Base-by-base conservation (phyloP, 1,140 invertebrate species). In the Fopius arisanus region DNA sequence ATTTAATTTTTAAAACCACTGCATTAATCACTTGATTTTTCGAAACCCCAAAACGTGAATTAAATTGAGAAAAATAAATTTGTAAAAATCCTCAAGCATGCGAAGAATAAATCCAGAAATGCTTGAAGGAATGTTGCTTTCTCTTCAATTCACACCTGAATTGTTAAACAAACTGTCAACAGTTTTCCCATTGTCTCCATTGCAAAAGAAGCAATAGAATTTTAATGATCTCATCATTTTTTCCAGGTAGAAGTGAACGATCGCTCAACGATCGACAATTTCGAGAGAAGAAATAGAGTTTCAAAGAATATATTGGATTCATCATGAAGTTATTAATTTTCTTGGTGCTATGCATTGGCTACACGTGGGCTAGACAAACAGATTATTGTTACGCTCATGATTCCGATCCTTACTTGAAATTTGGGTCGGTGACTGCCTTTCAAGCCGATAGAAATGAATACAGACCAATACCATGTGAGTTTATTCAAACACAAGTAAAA, bases 391-490 rank as follows among this genome's bases (percentile, higher is more conserved):
- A 85, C 69, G 80, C 81, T 0, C 75, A 84, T 1, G 87, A 90
- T 14, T 74, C 81, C 31, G 80, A 89, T 59, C 88, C 89, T 0
- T 90, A 90, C 54, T 73, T 89, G 3, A 78, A 82, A 40, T 86
- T 89, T 79, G 87, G 77, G 0, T 87, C 87, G 0, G 89, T 89
- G 77, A 89, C 88, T 6, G 83, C 89, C 0, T 90, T 90, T 41
- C 82, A 88, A 54, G 86, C 88, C 2, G 81, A 84, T 9, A 78
- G 80, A 41, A 80, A 80, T 0, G 78, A 79, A 12, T 82, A 84
- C 19, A 78, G 84, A 69, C 74, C 78, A 0, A 79, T 88, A 41
- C 84, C 84, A 26, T 80, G 89, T 89, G 76, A 87, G 82, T 79
- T 59, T 41, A 54, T 1, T 7, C n/a, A 19, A 3, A 51, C 0